These are phyloP conservation scores for Tribolium madens DNA, from an alignment of 1,140 invertebrate genomes.

Conservation along the genomic window DNA sequence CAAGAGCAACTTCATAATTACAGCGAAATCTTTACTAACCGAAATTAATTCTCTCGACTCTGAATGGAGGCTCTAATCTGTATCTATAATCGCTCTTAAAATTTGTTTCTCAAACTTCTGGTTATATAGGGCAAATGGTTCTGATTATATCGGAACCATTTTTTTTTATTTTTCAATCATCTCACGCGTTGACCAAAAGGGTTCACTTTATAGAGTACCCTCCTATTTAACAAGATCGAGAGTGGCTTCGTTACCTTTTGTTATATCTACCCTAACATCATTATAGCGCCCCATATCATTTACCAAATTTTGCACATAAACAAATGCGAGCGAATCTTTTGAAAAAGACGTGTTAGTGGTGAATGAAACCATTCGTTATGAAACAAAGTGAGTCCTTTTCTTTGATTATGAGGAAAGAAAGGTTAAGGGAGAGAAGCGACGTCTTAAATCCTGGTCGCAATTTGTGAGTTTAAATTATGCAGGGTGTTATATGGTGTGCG, in stretches of 20 bases:
- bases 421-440: slow-evolving; percentile 22
- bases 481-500: slow-evolving; percentile 50
- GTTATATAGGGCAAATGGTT: not conserved
- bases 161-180: not conserved
- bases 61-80: slow-evolving; percentile 18
- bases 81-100: slow-evolving; percentile 36
- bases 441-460: slow-evolving; percentile 44
- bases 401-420: slow-evolving; percentile 41
- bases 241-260: slow-evolving; percentile 7
- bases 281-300: not conserved
- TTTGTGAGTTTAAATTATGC: slow-evolving; percentile 50
- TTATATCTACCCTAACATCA: not conserved
- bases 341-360: not conserved
- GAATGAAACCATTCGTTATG: slow-evolving; percentile 27
- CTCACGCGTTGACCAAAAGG: not conserved
- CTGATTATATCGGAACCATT: not conserved
- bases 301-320: not conserved
- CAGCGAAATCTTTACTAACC: slow-evolving; percentile 35
- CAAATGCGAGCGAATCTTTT: not conserved
- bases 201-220: not conserved
- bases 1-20: slow-evolving; percentile 38
- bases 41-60: slow-evolving; percentile 34
- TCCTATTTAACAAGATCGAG: not conserved
- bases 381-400: slow-evolving; percentile 21
- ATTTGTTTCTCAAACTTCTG: slow-evolving; percentile 7